These are phyloP conservation scores for Heterochromis multidens DNA, from an alignment of 2,113 vertebrate genomes.

Conservation along the genomic window DNA sequence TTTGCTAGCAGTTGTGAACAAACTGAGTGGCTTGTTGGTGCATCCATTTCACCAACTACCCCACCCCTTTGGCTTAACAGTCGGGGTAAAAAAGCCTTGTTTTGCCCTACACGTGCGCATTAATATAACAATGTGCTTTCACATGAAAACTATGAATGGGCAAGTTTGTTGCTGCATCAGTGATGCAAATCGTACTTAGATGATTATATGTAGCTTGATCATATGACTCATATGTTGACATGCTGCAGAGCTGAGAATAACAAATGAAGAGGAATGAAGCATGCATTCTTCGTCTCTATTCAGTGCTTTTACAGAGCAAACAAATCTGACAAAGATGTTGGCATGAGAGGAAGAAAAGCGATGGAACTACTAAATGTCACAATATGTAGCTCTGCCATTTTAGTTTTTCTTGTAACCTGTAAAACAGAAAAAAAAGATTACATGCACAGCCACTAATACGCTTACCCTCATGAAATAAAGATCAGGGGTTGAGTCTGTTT, in stretches of 20 bases:
- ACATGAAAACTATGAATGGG: neutral
- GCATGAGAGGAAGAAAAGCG: neutral
- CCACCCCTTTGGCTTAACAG: too few relatives aligned
- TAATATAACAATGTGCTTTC: neutral
- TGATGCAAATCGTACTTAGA: neutral
- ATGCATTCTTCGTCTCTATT: neutral
- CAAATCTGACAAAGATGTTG: neutral
- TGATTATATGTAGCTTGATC: neutral
- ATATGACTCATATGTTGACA: neutral
- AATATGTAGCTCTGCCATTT: too few relatives aligned
- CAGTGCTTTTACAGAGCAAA: neutral
- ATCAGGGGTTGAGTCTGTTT: slow-evolving; percentile 40
- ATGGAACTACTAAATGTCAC: too few relatives aligned
- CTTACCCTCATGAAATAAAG: slow-evolving; percentile 33
- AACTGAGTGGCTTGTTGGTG: neutral
- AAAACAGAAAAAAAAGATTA: neutral
- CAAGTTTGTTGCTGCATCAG: neutral
- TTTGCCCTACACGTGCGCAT: neutral
- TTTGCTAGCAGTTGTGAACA: neutral
- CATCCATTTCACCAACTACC: neutral
- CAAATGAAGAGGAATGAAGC: neutral
- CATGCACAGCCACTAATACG: neutral
- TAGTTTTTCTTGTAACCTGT: accelerated
- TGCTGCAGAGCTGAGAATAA: neutral
- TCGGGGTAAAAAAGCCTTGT: neutral